These are phyloP conservation scores for Perizoma flavofasciatum DNA, from an alignment of 2,888 invertebrate species.

Conservation along the genomic window DNA sequence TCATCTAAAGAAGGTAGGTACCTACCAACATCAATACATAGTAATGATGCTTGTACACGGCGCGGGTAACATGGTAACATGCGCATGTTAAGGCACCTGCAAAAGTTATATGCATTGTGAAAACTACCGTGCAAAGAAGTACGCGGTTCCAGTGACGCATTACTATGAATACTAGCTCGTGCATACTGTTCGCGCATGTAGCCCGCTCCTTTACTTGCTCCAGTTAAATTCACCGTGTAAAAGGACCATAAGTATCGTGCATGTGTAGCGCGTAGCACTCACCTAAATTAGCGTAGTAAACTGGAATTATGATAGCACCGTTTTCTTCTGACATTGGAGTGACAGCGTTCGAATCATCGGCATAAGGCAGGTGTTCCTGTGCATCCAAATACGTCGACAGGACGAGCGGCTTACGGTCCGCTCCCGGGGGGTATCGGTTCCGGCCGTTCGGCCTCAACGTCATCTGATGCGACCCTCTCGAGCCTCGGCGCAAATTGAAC, in stretches of 20 bases:
- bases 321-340: slow-evolving; percentile 99
- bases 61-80: too few relatives aligned
- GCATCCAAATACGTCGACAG: slow-evolving; percentile 97
- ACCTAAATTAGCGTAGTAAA: slow-evolving; percentile 94
- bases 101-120: too few relatives aligned
- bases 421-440: slow-evolving; percentile 90
- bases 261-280: slow-evolving; percentile 36
- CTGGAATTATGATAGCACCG: slow-evolving; percentile 96
- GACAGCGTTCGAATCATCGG: slow-evolving; percentile 98
- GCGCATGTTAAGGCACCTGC: too few relatives aligned
- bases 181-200: too few relatives aligned
- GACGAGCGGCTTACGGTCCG: slow-evolving; percentile 96
- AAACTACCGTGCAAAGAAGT: too few relatives aligned
- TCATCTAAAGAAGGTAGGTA: neutral
- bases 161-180: too few relatives aligned
- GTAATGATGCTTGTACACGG: too few relatives aligned
- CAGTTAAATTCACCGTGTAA: too few relatives aligned
- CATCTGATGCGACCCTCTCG: slow-evolving; percentile 96
- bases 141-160: too few relatives aligned
- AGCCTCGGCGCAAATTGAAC: slow-evolving; percentile 95
- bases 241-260: neutral
- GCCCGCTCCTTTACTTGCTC: too few relatives aligned
- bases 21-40: too few relatives aligned
- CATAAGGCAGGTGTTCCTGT: slow-evolving; percentile 97
- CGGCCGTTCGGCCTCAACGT: slow-evolving; percentile 92